A percentile compares a stretch with the other conserved stretches of the same genome.
Evolutionary conservation across 2,797 vertebrate species (phyloP).

Genomic region (Buceros bicornis): DNA sequence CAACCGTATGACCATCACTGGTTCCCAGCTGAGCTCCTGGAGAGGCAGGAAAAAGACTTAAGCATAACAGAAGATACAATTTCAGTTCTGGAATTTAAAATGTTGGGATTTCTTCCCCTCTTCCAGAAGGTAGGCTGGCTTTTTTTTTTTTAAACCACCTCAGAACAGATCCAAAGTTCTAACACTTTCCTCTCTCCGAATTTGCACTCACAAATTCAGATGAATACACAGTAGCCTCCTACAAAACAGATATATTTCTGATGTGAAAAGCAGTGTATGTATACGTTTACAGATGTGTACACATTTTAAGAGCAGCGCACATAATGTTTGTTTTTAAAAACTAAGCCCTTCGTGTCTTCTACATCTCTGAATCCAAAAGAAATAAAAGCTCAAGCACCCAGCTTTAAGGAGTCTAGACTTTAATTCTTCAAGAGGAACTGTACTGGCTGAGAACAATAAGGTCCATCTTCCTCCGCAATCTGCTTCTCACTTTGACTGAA

Average conservation of each 20-base stretch:
- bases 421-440: background rate
- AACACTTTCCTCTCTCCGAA: background rate
- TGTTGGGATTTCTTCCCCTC: fast-evolving
- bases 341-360: background rate
- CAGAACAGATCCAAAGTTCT: background rate
- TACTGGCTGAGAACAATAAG: background rate
- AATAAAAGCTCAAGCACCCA: background rate
- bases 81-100: background rate
- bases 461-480: background rate
- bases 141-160: background rate
- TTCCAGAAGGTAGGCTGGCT: background rate
- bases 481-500: background rate
- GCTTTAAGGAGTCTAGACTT: background rate
- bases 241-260: background rate
- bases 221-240: no score
- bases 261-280: background rate
- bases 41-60: constrained; percentile 1
- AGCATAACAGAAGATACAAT: background rate
- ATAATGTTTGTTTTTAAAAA: background rate
- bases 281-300: background rate
- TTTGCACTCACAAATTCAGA: no score
- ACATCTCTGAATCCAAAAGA: background rate
- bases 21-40: constrained; percentile 67
- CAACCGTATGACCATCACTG: constrained; percentile 58
- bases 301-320: background rate